Conservation (phyloP, 2,797 vertebrate species). For the Monodelphis domestica region DNA sequence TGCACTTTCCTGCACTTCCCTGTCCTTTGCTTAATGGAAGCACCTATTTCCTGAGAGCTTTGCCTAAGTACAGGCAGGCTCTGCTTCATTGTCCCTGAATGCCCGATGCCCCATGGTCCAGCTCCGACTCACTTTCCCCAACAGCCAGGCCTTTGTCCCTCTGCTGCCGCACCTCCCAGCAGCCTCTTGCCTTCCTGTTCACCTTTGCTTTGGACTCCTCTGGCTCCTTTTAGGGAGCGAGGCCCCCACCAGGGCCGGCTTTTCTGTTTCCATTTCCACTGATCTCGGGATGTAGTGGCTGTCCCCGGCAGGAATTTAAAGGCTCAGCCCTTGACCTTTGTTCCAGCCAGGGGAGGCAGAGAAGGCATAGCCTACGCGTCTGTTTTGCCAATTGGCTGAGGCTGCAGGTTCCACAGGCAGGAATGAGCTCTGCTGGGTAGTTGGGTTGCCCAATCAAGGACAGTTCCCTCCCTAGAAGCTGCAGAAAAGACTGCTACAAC, state of each 20-base stretch:
- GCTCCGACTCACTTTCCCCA: background rate
- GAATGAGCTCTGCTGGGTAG: background rate
- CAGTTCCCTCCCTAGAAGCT: background rate
- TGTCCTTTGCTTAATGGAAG: background rate
- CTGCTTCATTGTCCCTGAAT: background rate
- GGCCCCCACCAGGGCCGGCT: background rate
- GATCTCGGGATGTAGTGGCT: background rate
- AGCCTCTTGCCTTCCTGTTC: background rate
- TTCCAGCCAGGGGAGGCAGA: background rate
- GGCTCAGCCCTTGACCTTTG: background rate
- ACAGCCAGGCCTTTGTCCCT: background rate
- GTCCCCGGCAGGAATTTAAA: background rate
- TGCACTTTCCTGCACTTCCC: no score
- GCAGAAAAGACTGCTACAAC: background rate
- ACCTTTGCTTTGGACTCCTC: background rate
- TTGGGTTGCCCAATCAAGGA: no score
- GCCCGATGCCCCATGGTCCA: background rate
- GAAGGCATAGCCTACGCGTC: background rate
- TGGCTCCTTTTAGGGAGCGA: background rate
- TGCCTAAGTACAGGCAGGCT: background rate
- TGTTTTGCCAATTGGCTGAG: background rate
- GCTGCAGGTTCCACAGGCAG: background rate
- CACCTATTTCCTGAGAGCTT: background rate
- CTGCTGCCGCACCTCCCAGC: background rate
- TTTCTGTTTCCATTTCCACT: background rate